A percentile compares a stretch with the other conserved stretches of the same genome.
These are phyloP conservation scores for Archocentrus centrarchus DNA, from an alignment of 2,113 vertebrate genomes.

Conservation along the genomic window DNA sequence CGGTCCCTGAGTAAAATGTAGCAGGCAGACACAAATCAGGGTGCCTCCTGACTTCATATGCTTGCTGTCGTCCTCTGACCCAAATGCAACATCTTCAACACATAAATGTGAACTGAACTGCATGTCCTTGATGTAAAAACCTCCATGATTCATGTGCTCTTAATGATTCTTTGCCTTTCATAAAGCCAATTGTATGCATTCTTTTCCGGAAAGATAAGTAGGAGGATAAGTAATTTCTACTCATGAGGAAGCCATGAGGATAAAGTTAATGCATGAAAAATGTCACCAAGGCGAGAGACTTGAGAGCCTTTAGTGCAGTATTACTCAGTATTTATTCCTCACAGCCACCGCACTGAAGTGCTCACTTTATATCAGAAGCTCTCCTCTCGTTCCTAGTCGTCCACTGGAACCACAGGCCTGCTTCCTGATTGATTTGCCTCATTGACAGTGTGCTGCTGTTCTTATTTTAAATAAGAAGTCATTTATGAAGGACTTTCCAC, in stretches of 20 bases:
- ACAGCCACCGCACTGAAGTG: not conserved
- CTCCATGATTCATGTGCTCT: not conserved
- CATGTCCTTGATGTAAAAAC: not conserved
- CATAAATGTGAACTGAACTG: not conserved
- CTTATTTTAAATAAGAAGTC: not conserved
- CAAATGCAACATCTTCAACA: not conserved
- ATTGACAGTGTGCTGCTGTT: not conserved
- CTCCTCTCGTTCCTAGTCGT: not conserved
- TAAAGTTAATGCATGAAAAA: not conserved
- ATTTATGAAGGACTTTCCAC: constrained; percentile 74
- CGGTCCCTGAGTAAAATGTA: constrained; percentile 48
- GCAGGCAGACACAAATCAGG: not conserved
- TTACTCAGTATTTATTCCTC: not conserved
- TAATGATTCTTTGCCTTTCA: not conserved
- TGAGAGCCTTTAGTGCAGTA: not conserved
- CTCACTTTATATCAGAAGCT: not conserved
- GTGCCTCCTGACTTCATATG: rapidly evolving
- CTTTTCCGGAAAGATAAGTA: not conserved
- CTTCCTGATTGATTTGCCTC: not conserved
- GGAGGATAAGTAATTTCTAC: not conserved
- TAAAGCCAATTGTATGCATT: not conserved
- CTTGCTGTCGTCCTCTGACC: not conserved
- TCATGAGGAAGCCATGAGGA: not conserved
- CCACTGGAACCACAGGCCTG: not conserved
- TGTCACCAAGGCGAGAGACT: not conserved